phyloP scores from a whole-genome alignment of 92 coral and sea anemone genomes.

The Muricea muricata region DNA sequence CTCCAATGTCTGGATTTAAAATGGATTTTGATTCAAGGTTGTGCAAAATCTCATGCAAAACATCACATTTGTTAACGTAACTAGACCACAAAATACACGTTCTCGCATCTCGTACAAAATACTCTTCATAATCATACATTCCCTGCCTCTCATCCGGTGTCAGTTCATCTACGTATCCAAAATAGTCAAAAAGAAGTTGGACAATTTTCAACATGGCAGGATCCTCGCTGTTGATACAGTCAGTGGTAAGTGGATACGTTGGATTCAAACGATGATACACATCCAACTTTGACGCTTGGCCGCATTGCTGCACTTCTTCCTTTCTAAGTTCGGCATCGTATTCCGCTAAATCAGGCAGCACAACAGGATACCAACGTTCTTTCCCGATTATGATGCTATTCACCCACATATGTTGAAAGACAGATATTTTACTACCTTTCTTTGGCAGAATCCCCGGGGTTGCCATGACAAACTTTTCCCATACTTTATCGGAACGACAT shows the following conservation, averaged over 20 bases:
- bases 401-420: conserved; percentile 41
- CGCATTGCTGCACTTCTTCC: conserved; percentile 8
- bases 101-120: too few species aligned
- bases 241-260: conserved; percentile 46
- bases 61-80: too few species aligned
- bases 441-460: conserved; percentile 46
- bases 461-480: conserved; percentile 54
- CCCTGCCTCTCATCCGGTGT: too few species aligned
- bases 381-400: conserved; percentile 49
- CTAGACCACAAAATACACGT: too few species aligned
- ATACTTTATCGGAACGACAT: conserved; percentile 40
- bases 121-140: too few species aligned
- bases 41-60: too few species aligned
- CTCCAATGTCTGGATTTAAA: too few species aligned
- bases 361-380: conserved; percentile 65
- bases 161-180: background rate
- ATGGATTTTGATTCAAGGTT: too few species aligned
- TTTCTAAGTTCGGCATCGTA: conserved; percentile 45
- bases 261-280: conserved; percentile 55
- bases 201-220: background rate
- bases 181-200: conserved; percentile 21
- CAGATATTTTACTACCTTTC: background rate
- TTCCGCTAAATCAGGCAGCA: conserved; percentile 53
- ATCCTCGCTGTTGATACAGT: conserved; percentile 32
- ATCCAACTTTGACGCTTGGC: conserved; percentile 22